A percentile compares a stretch with the other conserved stretches of the same genome.
Evolutionary conservation across 2,113 vertebrate genomes (phyloP).

Genomic region (Hippocampus mohnikei): DNA sequence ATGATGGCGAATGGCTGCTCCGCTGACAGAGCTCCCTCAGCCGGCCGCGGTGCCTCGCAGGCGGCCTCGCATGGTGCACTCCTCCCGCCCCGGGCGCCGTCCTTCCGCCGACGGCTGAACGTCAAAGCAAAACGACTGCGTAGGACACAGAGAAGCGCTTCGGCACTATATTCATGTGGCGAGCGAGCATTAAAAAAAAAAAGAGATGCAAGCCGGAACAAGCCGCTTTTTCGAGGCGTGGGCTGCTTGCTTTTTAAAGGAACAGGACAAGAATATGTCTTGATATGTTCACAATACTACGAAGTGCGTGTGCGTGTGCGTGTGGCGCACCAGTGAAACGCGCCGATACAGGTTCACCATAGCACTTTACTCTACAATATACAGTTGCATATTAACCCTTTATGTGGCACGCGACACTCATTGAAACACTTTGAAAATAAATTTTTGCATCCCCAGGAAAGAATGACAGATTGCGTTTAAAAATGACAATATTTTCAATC

Average conservation of each 20-base stretch:
- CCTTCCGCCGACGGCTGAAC: not conserved
- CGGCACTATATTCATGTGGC: conserved; percentile 68
- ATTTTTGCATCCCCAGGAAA: not conserved
- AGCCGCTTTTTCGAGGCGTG: conserved; percentile 82
- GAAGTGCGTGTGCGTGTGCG: not conserved
- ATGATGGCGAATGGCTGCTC: conserved; percentile 66
- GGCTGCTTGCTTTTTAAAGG: conserved; percentile 74
- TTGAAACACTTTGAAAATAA: not conserved
- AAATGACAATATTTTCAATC: too few relatives aligned
- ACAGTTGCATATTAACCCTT: not conserved
- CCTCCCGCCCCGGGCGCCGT: not conserved
- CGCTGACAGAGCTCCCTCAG: conserved; percentile 35
- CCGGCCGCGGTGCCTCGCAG: not conserved
- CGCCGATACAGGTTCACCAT: conserved; percentile 20
- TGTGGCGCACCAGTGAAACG: conserved; percentile 15
- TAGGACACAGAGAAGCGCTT: too few relatives aligned
- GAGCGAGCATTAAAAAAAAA: conserved; percentile 73
- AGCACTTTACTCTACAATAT: not conserved
- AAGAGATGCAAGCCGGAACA: conserved; percentile 76
- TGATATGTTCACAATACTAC: not conserved
- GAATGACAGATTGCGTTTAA: too few relatives aligned
- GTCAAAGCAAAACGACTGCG: not conserved
- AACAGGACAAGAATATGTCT: conserved; percentile 45
- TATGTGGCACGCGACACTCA: too few relatives aligned
- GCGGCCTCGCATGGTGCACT: conserved; percentile 4